Evolutionary conservation across 2,888 invertebrate species (phyloP).

Genomic region (Melieria omissa): DNA sequence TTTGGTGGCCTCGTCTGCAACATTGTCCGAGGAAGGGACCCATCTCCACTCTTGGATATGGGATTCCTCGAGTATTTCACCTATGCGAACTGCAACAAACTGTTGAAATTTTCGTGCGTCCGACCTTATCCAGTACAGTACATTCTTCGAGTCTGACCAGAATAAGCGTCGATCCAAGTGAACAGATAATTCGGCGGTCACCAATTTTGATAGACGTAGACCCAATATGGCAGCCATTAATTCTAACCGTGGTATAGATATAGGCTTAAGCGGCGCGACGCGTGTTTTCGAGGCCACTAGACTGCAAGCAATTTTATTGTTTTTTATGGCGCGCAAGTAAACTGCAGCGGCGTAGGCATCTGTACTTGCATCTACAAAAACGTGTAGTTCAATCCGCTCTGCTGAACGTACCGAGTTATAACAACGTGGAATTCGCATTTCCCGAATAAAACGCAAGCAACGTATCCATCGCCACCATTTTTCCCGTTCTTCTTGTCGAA

Average conservation of each 20-base stretch:
- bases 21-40: conserved; percentile 32
- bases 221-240: conserved; percentile 21
- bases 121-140: conserved; percentile 28
- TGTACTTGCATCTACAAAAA: conserved; percentile 17
- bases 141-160: conserved; percentile 29
- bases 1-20: conserved; percentile 37
- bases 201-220: conserved; percentile 5
- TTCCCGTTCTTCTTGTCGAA: conserved; percentile 10
- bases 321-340: conserved; percentile 3
- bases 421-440: conserved; percentile 10
- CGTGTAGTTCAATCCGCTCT: conserved; percentile 21
- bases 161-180: conserved; percentile 10
- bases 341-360: conserved; percentile 23
- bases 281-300: conserved; percentile 19
- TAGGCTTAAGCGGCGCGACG: conserved; percentile 19
- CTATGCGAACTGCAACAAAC: conserved; percentile 35
- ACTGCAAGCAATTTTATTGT: not conserved
- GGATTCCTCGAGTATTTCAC: conserved; percentile 35
- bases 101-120: conserved; percentile 31
- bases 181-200: not conserved
- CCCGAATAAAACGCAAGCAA: not conserved
- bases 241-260: conserved; percentile 9
- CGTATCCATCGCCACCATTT: conserved; percentile 24
- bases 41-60: conserved; percentile 31
- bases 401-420: conserved; percentile 6